Base-by-base conservation (phyloP, 1,140 invertebrate genomes). In the Eciton burchellii region DNA sequence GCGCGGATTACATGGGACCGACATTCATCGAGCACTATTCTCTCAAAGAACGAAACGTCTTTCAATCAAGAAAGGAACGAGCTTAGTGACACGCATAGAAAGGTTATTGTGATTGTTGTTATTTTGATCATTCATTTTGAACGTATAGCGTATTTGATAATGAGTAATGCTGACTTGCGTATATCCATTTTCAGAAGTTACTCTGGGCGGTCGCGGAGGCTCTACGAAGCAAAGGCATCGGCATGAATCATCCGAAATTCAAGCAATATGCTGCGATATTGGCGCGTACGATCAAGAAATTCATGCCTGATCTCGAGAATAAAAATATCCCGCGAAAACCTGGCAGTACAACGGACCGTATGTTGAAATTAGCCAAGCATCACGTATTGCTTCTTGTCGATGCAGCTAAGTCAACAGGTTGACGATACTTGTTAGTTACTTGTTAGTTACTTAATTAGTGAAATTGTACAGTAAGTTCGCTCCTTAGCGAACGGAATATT, bases 121-220 rank as follows among this genome's bases (percentile, higher is more conserved):
- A 71, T 62, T 21, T 49, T 45, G 35, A 59, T 6, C 26, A 29
- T 47, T 26, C 54, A 9, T 0, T 59, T 71, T 57, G 35, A 57
- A 47, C 43, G 8, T 0, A n/a, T 11, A 45, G n/a, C 81, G n/a
- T 4, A 43, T 52, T 45, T 56, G 16, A 3, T 19, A 52, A 72
- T 63, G 35, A 59, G 4, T 35, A 54, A 45, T 60, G 47, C 12
- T 60, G 5, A 6, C 54, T 52, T 81, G 1, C 3, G 35, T 66
- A 84, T 68, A 83, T 91, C n/a, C n/a, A 81, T 82, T 94, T 92
- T 63, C 87, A 96, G 96, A 97, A 97, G 94, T 92, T 96, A 65
- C 90, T 96, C 14, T 96, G 96, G 96, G 96, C 96, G 0, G 95
- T 96, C 52, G 95, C 95, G 1, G 95, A 96, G 88, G 95, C 96